Conservation (phyloP, 2,888 invertebrate species). For the Galerucella nymphaeae region DNA sequence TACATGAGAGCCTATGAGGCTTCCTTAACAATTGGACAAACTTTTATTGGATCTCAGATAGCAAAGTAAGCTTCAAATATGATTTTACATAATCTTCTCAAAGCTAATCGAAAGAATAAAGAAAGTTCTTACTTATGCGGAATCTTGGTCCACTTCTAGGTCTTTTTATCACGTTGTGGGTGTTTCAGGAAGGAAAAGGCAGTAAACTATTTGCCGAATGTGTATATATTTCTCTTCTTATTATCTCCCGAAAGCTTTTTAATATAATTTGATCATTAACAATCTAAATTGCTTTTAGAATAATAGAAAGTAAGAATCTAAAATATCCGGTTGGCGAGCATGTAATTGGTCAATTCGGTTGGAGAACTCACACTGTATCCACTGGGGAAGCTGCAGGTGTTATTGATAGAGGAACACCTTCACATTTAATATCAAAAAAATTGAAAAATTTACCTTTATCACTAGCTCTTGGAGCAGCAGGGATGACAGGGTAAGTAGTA, state of each 20-base stretch:
- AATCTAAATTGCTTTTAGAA: slow-evolving; percentile 63
- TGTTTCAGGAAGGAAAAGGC: no score
- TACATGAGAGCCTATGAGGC: slow-evolving; percentile 74
- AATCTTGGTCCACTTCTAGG: no score
- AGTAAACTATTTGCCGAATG: no score
- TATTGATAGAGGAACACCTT: slow-evolving; percentile 66
- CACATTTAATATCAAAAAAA: slow-evolving; percentile 66
- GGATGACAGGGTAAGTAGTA: slow-evolving; percentile 75
- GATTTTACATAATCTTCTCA: no score
- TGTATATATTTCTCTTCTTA: no score
- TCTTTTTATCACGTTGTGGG: no score
- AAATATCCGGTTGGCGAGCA: slow-evolving; percentile 74
- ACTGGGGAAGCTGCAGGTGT: slow-evolving; percentile 60
- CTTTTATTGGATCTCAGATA: slow-evolving; percentile 78
- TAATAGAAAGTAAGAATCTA: slow-evolving; percentile 74
- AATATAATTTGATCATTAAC: not conserved
- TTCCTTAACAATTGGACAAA: slow-evolving; percentile 67
- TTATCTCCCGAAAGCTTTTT: not conserved
- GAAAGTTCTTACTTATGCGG: no score
- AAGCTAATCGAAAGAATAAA: no score
- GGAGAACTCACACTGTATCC: slow-evolving; percentile 72
- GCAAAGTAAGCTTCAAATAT: slow-evolving; percentile 68
- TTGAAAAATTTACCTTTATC: slow-evolving; percentile 71
- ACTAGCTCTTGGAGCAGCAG: slow-evolving; percentile 73
- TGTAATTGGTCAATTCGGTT: slow-evolving; percentile 74